These are phyloP conservation scores for Corythornis cristatus DNA, from an alignment of 2,113 vertebrate species.

Conservation along the genomic window DNA sequence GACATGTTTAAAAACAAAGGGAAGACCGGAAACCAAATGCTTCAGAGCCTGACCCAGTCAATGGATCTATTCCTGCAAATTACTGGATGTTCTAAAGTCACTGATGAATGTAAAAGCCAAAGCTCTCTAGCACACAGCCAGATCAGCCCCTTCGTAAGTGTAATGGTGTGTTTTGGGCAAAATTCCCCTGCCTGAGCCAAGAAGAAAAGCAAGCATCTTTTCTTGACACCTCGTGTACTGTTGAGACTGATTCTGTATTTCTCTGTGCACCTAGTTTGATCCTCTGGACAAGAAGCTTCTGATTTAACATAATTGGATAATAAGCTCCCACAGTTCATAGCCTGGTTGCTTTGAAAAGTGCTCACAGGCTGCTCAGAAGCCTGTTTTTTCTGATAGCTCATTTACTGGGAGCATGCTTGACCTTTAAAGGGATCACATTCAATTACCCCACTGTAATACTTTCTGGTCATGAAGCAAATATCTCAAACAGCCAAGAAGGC, in stretches of 20 bases:
- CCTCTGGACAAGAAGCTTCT: neutral
- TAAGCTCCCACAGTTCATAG: neutral
- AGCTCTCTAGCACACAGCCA: neutral
- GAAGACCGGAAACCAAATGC: neutral
- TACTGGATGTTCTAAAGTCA: neutral
- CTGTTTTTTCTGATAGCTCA: neutral
- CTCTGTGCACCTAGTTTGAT: neutral
- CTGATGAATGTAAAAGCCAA: neutral
- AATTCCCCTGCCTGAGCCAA: neutral
- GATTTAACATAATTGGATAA: neutral
- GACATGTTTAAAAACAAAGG: neutral
- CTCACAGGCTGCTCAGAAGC: neutral
- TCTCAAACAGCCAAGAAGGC: neutral
- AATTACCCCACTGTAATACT: neutral
- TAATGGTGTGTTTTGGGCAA: neutral
- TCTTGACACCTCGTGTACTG: neutral
- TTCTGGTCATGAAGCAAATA: constrained; percentile 13
- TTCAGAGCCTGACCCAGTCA: neutral
- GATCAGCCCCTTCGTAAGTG: neutral
- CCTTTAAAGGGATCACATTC: neutral
- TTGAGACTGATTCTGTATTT: neutral
- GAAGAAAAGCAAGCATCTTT: neutral
- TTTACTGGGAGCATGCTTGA: neutral
- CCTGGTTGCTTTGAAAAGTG: neutral
- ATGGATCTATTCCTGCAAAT: neutral